Percentiles rank a stretch among this genome's conserved stretches.
Conservation (phyloP, 2,113 vertebrate genomes). For the Gnathonemus longibarbis region DNA sequence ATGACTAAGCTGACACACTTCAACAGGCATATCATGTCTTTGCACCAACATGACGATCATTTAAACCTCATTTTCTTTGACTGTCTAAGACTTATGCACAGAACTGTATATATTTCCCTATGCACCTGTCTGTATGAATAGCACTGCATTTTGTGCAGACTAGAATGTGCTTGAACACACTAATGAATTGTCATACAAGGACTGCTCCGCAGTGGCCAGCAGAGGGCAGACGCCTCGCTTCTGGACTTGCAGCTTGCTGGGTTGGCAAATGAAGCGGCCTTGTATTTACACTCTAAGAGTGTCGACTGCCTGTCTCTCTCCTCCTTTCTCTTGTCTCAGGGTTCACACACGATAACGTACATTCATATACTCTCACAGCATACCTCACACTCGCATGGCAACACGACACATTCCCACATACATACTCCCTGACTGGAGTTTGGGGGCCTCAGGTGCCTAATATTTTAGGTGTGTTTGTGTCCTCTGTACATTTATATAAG, state of each 20-base stretch:
- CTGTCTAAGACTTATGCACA: neutral
- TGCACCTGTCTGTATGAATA: neutral
- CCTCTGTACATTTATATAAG: slow-evolving; percentile 50
- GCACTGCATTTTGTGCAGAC: neutral
- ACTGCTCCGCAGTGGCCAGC: neutral
- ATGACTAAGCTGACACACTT: neutral
- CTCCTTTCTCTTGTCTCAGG: slow-evolving; percentile 56
- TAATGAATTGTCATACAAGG: neutral
- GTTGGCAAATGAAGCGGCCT: slow-evolving; percentile 36
- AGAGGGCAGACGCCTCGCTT: neutral
- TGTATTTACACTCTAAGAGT: slow-evolving; percentile 44
- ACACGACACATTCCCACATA: slow-evolving; percentile 25
- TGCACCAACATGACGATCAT: neutral
- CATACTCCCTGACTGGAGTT: slow-evolving; percentile 45
- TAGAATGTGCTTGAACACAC: neutral
- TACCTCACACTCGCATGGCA: slow-evolving; percentile 29
- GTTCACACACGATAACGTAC: slow-evolving; percentile 30
- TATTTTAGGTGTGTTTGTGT: slow-evolving; percentile 52
- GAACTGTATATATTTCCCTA: neutral
- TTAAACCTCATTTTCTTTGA: neutral
- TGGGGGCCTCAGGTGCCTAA: slow-evolving; percentile 57
- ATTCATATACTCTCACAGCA: neutral
- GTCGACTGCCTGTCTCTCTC: slow-evolving; percentile 46
- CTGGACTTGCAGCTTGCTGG: neutral
- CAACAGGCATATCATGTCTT: neutral